Percentiles rank a stretch among this genome's conserved stretches.
Conservation (phyloP, 2,797 vertebrate species). For the Otolemur crassicaudatus region DNA sequence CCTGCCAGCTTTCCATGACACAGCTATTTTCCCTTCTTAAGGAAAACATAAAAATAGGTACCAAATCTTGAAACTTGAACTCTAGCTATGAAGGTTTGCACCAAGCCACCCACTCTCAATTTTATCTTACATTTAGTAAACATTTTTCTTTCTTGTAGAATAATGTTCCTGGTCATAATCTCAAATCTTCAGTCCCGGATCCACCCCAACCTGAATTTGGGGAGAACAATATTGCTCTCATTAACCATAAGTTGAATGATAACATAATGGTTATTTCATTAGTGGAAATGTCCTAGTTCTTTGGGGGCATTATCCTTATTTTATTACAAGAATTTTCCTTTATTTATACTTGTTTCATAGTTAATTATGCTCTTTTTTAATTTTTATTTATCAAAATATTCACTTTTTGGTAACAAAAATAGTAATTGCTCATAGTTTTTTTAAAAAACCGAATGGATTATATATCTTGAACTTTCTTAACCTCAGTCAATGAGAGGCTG, state of each 20-base stretch:
- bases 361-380: not conserved
- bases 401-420: too few species aligned
- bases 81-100: not conserved
- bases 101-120: not conserved
- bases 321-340: not conserved
- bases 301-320: not conserved
- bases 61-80: not conserved
- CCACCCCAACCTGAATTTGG: not conserved
- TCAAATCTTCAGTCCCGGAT: not conserved
- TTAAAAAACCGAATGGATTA: too few species aligned
- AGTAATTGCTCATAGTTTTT: too few species aligned
- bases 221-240: not conserved
- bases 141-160: not conserved
- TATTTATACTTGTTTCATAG: not conserved
- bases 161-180: not conserved
- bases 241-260: not conserved
- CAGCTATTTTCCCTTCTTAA: not conserved
- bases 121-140: not conserved
- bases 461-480: too few species aligned
- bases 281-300: not conserved
- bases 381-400: not conserved
- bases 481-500: too few species aligned
- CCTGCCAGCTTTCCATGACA: not conserved
- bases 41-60: not conserved
- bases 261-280: not conserved